Conservation (phyloP, 92 coral and sea anemone genomes). For the Paramuricea clavata region DNA sequence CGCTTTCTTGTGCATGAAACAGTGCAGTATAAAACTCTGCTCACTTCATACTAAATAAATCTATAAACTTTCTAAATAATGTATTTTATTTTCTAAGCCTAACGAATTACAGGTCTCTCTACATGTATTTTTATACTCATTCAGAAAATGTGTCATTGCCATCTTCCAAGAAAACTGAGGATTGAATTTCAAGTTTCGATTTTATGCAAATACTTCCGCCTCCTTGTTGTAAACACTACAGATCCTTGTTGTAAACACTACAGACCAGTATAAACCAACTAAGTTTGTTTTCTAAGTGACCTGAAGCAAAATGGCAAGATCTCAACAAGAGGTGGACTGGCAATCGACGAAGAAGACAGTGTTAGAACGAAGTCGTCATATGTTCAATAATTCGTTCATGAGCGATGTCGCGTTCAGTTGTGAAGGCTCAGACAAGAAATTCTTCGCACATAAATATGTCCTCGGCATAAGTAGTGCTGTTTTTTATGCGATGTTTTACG, state of each 20-base stretch:
- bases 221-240: too few species aligned
- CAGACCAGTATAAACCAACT: too few species aligned
- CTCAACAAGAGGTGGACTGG: constrained; percentile 52
- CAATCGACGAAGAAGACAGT: constrained; percentile 61
- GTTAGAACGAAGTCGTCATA: constrained; percentile 56
- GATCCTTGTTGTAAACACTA: too few species aligned
- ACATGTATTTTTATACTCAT: too few species aligned
- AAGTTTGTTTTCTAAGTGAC: neutral
- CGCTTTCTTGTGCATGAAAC: neutral
- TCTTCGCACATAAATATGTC: constrained; percentile 78
- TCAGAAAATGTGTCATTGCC: too few species aligned
- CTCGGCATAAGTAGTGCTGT: constrained; percentile 76
- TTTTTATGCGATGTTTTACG: constrained; percentile 74
- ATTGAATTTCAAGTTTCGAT: neutral
- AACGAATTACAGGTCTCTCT: too few species aligned
- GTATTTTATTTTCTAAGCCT: too few species aligned
- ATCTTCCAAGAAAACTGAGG: neutral
- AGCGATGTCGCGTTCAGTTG: constrained; percentile 34
- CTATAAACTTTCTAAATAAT: too few species aligned
- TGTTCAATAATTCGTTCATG: constrained; percentile 26
- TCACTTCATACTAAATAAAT: too few species aligned
- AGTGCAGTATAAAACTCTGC: too few species aligned
- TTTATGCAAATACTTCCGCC: neutral
- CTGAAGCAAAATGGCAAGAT: neutral
- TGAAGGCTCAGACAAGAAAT: constrained; percentile 2